Evolutionary conservation across 2,113 vertebrate genomes (phyloP).

Genomic region (Mormoops blainvillei): DNA sequence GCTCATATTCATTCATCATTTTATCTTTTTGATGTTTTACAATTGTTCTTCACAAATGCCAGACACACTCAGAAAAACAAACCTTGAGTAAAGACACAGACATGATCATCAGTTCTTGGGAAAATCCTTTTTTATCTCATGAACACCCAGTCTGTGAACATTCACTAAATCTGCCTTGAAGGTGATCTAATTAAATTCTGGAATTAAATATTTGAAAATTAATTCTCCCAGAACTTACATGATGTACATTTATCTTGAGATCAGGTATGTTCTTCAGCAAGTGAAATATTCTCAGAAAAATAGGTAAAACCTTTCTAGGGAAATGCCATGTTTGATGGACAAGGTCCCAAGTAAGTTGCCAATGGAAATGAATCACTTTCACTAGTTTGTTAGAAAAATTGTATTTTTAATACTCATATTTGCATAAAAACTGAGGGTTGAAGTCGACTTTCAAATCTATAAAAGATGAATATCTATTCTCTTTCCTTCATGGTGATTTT

Average conservation of each 20-base stretch:
- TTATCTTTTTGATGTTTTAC: conserved; percentile 26
- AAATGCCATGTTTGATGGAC: background rate
- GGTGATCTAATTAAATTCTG: conserved; percentile 26
- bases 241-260: background rate
- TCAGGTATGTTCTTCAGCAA: background rate
- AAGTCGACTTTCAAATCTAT: background rate
- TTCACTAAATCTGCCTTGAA: conserved; percentile 44
- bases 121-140: conserved; percentile 52
- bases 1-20: background rate
- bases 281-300: background rate
- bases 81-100: conserved; percentile 38
- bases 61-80: background rate
- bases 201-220: conserved; percentile 41
- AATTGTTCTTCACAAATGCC: conserved; percentile 45
- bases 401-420: background rate
- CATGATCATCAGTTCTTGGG: conserved; percentile 44
- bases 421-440: background rate
- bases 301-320: background rate
- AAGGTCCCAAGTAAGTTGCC: background rate
- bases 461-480: background rate
- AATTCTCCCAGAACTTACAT: conserved; percentile 10
- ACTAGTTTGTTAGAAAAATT: background rate
- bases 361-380: background rate
- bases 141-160: background rate
- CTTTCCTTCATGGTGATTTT: background rate